Evolutionary conservation across 1,140 invertebrate genomes (phyloP).

Genomic region (Cydia amplana): DNA sequence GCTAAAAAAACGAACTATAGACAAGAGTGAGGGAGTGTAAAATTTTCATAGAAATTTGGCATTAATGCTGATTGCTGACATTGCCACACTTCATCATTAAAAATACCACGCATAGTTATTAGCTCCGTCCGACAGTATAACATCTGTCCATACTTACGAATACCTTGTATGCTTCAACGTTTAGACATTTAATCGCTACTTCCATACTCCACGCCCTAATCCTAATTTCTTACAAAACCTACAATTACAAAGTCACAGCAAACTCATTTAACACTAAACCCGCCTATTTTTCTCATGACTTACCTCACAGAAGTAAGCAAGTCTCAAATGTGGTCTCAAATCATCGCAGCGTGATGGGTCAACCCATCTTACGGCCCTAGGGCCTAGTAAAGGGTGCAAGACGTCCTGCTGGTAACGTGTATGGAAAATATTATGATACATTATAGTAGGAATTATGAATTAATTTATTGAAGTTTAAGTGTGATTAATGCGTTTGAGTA

Average conservation of each 20-base stretch:
- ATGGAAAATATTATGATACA: conserved; percentile 49
- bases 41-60: too few relatives aligned
- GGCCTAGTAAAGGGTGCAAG: conserved; percentile 37
- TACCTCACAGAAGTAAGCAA: not conserved
- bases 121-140: too few relatives aligned
- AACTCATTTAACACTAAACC: conserved; percentile 26
- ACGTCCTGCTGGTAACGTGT: conserved; percentile 44
- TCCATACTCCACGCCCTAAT: not conserved
- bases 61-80: too few relatives aligned
- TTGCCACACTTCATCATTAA: too few relatives aligned
- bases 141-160: too few relatives aligned
- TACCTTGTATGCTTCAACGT: not conserved
- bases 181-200: not conserved
- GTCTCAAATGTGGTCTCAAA: conserved; percentile 37
- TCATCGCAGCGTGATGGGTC: conserved; percentile 48
- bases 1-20: too few relatives aligned
- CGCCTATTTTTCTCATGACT: conserved; percentile 59
- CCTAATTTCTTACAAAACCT: conserved; percentile 25
- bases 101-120: too few relatives aligned
- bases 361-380: conserved; percentile 37
- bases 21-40: too few relatives aligned
- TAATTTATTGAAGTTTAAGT: conserved; percentile 56
- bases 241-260: conserved; percentile 25
- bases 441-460: conserved; percentile 54
- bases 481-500: conserved; percentile 35